phyloP scores from a whole-genome alignment of 2,888 invertebrate species.

The Athalia cordata region DNA sequence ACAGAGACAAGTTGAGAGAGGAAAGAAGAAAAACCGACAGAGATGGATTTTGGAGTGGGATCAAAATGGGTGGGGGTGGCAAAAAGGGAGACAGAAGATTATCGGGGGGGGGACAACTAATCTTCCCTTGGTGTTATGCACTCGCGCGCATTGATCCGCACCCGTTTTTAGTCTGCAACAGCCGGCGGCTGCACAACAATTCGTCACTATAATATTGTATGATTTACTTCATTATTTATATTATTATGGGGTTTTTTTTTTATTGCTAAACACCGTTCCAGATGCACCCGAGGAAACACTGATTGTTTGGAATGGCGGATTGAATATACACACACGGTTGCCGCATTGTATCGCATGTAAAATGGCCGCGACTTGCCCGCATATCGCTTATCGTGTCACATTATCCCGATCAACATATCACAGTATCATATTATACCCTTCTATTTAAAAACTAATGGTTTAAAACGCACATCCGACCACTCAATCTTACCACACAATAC shows the following conservation, averaged over 20 bases:
- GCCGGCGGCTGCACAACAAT: slow-evolving; percentile 12
- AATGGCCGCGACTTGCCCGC: slow-evolving; percentile 78
- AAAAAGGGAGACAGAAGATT: slow-evolving; percentile 43
- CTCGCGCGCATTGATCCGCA: slow-evolving; percentile 54
- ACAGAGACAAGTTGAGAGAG: slow-evolving; percentile 46
- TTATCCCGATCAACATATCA: slow-evolving; percentile 6
- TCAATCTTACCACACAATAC: slow-evolving; percentile 33
- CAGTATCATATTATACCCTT: slow-evolving; percentile 3
- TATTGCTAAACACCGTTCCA: slow-evolving; percentile 58
- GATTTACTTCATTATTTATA: slow-evolving; percentile 20
- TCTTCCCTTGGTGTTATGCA: slow-evolving; percentile 45
- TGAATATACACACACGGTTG: slow-evolving; percentile 79
- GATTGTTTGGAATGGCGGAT: slow-evolving; percentile 84
- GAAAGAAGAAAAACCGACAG: slow-evolving; percentile 38
- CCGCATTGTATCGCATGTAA: slow-evolving; percentile 80
- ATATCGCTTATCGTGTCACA: slow-evolving; percentile 51
- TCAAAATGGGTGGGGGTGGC: slow-evolving; percentile 45
- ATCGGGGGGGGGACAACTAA: slow-evolving; percentile 44
- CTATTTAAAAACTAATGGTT: slow-evolving; percentile 5
- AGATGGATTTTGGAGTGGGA: slow-evolving; percentile 19
- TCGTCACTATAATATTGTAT: neutral
- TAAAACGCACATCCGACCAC: slow-evolving; percentile 29
- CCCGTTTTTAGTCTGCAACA: slow-evolving; percentile 45
- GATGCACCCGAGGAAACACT: slow-evolving; percentile 79
- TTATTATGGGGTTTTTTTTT: neutral